Percentiles rank a stretch among this genome's conserved stretches.
Conservation (phyloP, 1,140 invertebrate genomes). For the Drosophila arawakana region DNA sequence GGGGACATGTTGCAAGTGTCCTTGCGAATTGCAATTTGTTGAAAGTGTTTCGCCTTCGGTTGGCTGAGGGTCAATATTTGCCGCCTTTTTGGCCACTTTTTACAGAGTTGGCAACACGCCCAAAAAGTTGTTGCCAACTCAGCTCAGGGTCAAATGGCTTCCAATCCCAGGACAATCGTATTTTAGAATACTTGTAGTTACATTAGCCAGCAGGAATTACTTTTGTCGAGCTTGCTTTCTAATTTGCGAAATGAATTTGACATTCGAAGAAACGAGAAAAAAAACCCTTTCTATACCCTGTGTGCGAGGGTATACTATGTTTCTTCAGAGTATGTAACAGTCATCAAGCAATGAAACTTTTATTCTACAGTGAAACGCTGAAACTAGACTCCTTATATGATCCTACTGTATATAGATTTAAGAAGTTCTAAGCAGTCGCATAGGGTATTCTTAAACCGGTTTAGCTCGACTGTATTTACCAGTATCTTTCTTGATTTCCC, state of each 20-base stretch:
- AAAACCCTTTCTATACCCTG: conserved; percentile 36
- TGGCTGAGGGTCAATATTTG: conserved; percentile 4
- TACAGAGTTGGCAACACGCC: conserved; percentile 7
- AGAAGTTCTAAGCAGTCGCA: no score
- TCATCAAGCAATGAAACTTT: no score
- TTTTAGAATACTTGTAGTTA: conserved; percentile 13
- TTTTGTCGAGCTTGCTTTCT: conserved; percentile 62
- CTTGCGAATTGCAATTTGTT: conserved; percentile 17
- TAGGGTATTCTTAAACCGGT: no score
- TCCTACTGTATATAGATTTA: no score
- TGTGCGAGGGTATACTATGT: no score
- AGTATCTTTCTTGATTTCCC: no score
- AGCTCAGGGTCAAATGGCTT: conserved; percentile 15
- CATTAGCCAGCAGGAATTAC: conserved; percentile 55
- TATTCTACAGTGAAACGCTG: no score
- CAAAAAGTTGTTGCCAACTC: conserved; percentile 3
- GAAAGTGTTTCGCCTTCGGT: conserved; percentile 37
- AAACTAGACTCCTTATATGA: no score
- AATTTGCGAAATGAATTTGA: conserved; percentile 76
- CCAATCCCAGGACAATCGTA: conserved; percentile 36
- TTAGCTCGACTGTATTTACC: no score
- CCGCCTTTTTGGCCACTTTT: neutral
- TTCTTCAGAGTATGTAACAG: no score
- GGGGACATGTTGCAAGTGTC: conserved; percentile 39
- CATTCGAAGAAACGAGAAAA: conserved; percentile 31